Conservation (phyloP, 2,888 invertebrate genomes). For the Serripes groenlandicus region DNA sequence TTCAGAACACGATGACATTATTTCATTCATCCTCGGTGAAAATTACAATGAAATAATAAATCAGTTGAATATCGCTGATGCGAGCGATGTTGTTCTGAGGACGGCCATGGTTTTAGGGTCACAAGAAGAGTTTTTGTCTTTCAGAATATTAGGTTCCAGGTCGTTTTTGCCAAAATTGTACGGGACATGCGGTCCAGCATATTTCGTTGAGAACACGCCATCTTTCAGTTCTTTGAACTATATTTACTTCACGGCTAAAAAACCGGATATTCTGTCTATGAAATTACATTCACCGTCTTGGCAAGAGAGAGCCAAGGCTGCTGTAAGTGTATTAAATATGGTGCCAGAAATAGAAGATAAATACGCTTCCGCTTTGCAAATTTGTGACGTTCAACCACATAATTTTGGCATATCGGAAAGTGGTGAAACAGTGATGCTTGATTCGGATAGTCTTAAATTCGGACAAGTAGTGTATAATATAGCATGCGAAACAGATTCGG, state of each 20-base stretch:
- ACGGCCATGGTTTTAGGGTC: background rate
- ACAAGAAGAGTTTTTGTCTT: slow-evolving; percentile 19
- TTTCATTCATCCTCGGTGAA: slow-evolving; percentile 8
- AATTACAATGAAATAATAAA: background rate
- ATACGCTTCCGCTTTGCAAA: slow-evolving; percentile 88
- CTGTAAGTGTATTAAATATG: slow-evolving; percentile 89
- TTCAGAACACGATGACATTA: background rate
- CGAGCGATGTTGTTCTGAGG: slow-evolving; percentile 2
- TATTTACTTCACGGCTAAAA: slow-evolving; percentile 12
- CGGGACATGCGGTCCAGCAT: slow-evolving; percentile 90
- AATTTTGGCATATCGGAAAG: slow-evolving; percentile 89
- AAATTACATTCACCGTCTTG: slow-evolving; percentile 73
- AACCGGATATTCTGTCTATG: slow-evolving; percentile 65
- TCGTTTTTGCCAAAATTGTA: slow-evolving; percentile 90
- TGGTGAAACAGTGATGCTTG: slow-evolving; percentile 88
- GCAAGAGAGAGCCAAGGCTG: slow-evolving; percentile 75
- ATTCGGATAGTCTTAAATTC: slow-evolving; percentile 89
- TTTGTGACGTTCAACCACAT: slow-evolving; percentile 91
- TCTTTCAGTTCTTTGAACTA: slow-evolving; percentile 56
- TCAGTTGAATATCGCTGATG: background rate
- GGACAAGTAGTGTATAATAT: background rate
- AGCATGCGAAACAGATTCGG: background rate
- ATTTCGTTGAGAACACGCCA: slow-evolving; percentile 89
- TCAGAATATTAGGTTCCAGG: slow-evolving; percentile 18
- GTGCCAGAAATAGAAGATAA: slow-evolving; percentile 88